These are phyloP conservation scores for Osmerus mordax DNA, from an alignment of 2,113 vertebrate genomes.

Conservation along the genomic window DNA sequence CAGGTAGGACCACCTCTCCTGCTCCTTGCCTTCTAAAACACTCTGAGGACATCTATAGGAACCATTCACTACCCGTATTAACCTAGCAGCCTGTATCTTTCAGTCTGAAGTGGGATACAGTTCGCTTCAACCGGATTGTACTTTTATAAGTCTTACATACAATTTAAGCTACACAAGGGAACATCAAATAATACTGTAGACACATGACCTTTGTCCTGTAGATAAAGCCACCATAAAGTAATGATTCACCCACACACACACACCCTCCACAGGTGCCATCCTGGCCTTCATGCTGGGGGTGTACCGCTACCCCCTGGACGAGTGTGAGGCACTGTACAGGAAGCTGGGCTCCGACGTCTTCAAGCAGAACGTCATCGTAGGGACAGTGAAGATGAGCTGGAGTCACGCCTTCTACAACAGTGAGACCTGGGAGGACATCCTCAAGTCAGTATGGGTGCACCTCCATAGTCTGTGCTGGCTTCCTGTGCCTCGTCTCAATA, in stretches of 20 bases:
- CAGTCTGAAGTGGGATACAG: too few species aligned
- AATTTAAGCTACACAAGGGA: too few species aligned
- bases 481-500: background rate
- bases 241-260: background rate
- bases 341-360: conserved; percentile 93
- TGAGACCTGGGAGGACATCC: conserved; percentile 92
- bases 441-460: conserved; percentile 79
- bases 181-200: background rate
- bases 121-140: too few species aligned
- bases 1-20: conserved; percentile 72
- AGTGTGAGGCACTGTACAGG: conserved; percentile 91
- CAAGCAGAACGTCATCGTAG: conserved; percentile 94
- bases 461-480: too few species aligned
- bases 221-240: too few species aligned
- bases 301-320: conserved; percentile 88
- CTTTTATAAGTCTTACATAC: too few species aligned
- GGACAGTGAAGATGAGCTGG: conserved; percentile 98
- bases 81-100: too few species aligned
- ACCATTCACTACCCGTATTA: too few species aligned
- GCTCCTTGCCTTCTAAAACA: background rate
- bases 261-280: conserved; percentile 80
- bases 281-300: conserved; percentile 96
- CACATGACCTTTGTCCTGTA: too few species aligned
- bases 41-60: too few species aligned
- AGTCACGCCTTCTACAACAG: conserved; percentile 97